Percentiles rank a stretch among this genome's conserved stretches.
Conservation (phyloP, 2,888 invertebrate species). For the Boloria selene region DNA sequence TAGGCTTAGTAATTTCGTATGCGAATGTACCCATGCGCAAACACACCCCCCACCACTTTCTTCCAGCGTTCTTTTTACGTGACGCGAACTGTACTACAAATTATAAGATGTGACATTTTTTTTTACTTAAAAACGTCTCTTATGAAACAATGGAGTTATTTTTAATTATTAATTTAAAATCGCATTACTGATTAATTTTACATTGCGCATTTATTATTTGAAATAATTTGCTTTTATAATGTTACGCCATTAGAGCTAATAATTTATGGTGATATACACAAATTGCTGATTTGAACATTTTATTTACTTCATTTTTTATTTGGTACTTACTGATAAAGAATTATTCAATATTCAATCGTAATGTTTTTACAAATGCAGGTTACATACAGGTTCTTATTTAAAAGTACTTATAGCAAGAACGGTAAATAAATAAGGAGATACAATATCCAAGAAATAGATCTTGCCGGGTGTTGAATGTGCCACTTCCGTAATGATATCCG, state of each 20-base stretch:
- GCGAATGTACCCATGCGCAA: too few species aligned
- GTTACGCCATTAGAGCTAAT: slow-evolving; percentile 10
- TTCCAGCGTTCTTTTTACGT: too few species aligned
- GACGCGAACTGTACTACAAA: too few species aligned
- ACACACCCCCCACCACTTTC: too few species aligned
- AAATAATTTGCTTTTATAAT: slow-evolving; percentile 5
- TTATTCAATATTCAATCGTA: too few species aligned
- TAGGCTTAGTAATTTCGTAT: too few species aligned
- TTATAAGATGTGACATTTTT: not conserved
- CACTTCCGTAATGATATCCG: slow-evolving; percentile 28
- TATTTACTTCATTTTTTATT: too few species aligned
- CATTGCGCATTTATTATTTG: slow-evolving; percentile 7
- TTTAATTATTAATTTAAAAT: slow-evolving; percentile 2
- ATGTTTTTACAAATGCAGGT: too few species aligned
- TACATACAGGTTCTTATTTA: not conserved
- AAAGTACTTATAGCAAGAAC: not conserved
- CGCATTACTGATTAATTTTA: slow-evolving; percentile 6
- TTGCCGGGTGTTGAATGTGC: slow-evolving; percentile 14
- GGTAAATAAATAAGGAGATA: not conserved
- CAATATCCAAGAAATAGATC: slow-evolving; percentile 18
- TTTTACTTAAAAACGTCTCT: not conserved
- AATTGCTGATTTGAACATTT: not conserved
- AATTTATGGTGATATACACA: not conserved
- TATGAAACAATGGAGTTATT: slow-evolving; percentile 2
- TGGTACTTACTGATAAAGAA: too few species aligned